phyloP scores from a whole-genome alignment of 2,113 vertebrate species.

The Sorex fumeus region DNA sequence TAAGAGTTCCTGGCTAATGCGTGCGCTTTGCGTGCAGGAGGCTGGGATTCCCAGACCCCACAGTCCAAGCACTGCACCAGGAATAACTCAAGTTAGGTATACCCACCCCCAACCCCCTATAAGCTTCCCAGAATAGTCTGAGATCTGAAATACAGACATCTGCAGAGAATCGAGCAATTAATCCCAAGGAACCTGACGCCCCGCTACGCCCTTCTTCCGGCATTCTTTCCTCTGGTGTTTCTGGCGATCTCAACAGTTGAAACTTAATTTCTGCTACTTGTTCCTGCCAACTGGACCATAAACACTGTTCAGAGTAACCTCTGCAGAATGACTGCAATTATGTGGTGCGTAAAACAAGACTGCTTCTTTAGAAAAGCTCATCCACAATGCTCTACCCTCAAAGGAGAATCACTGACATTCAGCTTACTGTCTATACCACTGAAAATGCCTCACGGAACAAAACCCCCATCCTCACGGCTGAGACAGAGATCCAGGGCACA shows the following conservation, averaged over 20 bases:
- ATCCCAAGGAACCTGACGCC: neutral
- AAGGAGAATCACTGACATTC: neutral
- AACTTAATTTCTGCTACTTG: constrained; percentile 7
- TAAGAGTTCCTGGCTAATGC: neutral
- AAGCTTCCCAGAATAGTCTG: accelerated
- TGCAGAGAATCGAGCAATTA: neutral
- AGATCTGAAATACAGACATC: neutral
- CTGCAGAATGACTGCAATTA: neutral
- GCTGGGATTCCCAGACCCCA: too few species aligned
- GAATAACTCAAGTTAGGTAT: too few species aligned
- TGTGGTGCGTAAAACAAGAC: neutral
- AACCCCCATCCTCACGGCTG: neutral
- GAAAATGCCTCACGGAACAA: neutral
- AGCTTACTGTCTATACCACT: neutral
- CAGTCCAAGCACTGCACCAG: too few species aligned
- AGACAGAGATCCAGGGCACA: neutral
- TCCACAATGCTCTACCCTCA: neutral
- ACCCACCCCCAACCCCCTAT: too few species aligned
- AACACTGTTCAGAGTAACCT: neutral
- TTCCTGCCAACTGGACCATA: constrained; percentile 35
- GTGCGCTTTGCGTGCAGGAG: too few species aligned
- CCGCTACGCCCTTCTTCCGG: neutral
- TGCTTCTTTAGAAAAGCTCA: neutral
- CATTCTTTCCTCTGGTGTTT: neutral
- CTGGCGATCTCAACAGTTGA: neutral